phyloP scores from a whole-genome alignment of 2,888 invertebrate species.

The Leucoma salicis region DNA sequence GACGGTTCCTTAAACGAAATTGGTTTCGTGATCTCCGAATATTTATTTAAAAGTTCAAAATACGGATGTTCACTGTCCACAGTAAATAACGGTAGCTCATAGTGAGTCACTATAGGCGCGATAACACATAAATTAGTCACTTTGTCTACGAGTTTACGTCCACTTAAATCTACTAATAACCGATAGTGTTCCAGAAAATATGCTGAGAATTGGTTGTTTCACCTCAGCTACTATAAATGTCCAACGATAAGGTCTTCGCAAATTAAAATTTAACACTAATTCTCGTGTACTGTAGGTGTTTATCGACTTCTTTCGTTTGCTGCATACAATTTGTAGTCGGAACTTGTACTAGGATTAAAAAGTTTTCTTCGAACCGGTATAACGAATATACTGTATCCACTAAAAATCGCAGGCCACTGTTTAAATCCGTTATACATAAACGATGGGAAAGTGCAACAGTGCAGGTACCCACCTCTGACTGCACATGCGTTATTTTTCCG shows the following conservation, averaged over 20 bases:
- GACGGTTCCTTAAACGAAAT: neutral
- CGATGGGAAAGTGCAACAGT: neutral
- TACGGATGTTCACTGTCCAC: neutral
- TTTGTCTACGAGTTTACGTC: neutral
- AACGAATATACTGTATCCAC: neutral
- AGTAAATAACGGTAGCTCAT: neutral
- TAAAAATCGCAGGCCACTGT: neutral
- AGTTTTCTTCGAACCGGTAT: too few species aligned
- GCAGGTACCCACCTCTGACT: neutral
- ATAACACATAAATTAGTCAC: neutral
- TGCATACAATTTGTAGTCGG: constrained; percentile 19
- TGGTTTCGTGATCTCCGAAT: neutral
- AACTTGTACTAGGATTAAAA: too few species aligned
- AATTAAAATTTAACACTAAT: constrained; percentile 20
- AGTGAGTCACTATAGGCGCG: neutral
- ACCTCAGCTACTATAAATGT: constrained; percentile 26
- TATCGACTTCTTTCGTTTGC: constrained; percentile 20
- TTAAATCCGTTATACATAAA: neutral
- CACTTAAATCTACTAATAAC: constrained; percentile 24
- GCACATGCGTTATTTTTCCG: neutral
- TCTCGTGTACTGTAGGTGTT: constrained; percentile 16
- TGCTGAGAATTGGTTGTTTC: constrained; percentile 29
- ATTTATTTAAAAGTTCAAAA: neutral
- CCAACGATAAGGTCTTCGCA: constrained; percentile 28
- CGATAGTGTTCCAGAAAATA: constrained; percentile 28